These are phyloP conservation scores for Tenebrio molitor DNA, from an alignment of 1,140 invertebrate genomes.

Conservation along the genomic window DNA sequence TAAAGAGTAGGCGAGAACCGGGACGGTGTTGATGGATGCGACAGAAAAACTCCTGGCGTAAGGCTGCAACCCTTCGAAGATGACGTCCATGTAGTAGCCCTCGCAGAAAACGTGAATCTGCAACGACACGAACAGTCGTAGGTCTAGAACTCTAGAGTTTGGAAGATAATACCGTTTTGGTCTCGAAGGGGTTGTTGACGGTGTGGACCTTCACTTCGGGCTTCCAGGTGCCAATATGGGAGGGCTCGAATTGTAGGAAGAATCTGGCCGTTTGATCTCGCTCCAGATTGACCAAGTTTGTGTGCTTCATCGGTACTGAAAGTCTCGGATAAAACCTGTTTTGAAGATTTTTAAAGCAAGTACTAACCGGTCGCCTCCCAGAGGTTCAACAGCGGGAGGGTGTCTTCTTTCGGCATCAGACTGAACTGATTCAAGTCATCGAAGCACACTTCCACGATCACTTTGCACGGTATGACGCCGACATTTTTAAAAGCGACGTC, in stretches of 20 bases:
- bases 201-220: constrained; percentile 52
- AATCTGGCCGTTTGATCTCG: constrained; percentile 44
- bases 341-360: constrained; percentile 12
- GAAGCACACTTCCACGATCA: constrained; percentile 51
- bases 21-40: background rate
- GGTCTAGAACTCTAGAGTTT: constrained; percentile 8
- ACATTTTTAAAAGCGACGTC: constrained; percentile 54
- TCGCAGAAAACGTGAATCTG: constrained; percentile 52
- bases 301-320: constrained; percentile 24
- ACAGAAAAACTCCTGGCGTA: constrained; percentile 1
- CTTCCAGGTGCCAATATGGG: background rate
- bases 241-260: constrained; percentile 50
- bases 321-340: background rate
- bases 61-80: constrained; percentile 46
- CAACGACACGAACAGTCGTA: constrained; percentile 28
- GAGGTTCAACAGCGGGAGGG: constrained; percentile 32
- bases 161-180: constrained; percentile 54
- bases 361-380: constrained; percentile 40
- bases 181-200: constrained; percentile 60
- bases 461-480: constrained; percentile 55
- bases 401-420: constrained; percentile 41
- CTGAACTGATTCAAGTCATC: constrained; percentile 36
- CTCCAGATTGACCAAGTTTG: constrained; percentile 50
- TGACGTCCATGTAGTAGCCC: constrained; percentile 52
- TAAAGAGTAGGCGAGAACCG: constrained; percentile 48